Evolutionary conservation across 2,888 invertebrate genomes (phyloP).

Genomic region (Trachelus tabidus): DNA sequence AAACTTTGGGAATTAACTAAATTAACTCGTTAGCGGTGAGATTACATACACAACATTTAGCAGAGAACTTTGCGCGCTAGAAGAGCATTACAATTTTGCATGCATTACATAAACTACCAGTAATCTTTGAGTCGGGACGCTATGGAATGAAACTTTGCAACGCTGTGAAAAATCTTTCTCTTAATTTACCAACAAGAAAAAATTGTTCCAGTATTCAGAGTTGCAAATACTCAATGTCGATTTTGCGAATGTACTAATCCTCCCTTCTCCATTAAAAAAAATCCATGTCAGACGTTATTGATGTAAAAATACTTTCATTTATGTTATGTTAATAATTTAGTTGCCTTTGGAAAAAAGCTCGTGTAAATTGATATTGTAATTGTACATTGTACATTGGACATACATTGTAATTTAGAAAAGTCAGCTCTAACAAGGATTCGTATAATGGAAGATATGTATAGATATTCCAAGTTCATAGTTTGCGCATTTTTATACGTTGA

Average conservation of each 20-base stretch:
- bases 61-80: constrained; percentile 28
- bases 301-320: too few species aligned
- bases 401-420: too few species aligned
- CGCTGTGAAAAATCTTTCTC: background rate
- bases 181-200: background rate
- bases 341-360: too few species aligned
- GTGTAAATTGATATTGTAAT: too few species aligned
- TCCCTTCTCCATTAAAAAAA: too few species aligned
- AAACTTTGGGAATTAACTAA: constrained; percentile 44
- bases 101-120: background rate
- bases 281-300: too few species aligned
- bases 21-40: constrained; percentile 45
- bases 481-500: background rate
- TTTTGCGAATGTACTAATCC: too few species aligned
- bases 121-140: background rate
- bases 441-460: background rate
- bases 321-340: too few species aligned
- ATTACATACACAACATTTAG: constrained; percentile 47
- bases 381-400: too few species aligned
- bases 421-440: background rate
- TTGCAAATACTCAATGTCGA: too few species aligned
- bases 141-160: background rate
- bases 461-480: background rate
- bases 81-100: constrained; percentile 3
- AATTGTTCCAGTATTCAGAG: too few species aligned